A percentile compares a stretch with the other conserved stretches of the same genome.
These are phyloP conservation scores for Neoaliturus tenellus DNA, from an alignment of 2,888 invertebrate genomes.

Conservation along the genomic window DNA sequence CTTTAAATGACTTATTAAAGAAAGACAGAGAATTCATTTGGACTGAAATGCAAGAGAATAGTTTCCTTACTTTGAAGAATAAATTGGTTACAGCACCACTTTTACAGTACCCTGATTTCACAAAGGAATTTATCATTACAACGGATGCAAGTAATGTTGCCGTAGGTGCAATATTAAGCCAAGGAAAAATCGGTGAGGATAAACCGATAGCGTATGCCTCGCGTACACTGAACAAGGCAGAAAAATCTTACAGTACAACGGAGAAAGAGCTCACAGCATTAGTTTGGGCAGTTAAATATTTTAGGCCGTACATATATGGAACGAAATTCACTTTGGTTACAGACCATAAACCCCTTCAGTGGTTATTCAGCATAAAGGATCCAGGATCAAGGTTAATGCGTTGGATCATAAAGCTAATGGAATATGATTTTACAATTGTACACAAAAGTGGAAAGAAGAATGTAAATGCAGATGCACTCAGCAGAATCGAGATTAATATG, in stretches of 20 bases:
- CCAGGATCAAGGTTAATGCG: conserved; percentile 13
- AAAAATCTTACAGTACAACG: conserved; percentile 51
- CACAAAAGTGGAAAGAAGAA: conserved; percentile 4
- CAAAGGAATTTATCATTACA: conserved; percentile 54
- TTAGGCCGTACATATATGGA: conserved; percentile 34
- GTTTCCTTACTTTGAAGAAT: conserved; percentile 58
- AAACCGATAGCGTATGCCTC: conserved; percentile 47
- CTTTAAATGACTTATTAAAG: conserved; percentile 28
- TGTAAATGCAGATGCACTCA: conserved; percentile 21
- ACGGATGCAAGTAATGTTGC: conserved; percentile 54
- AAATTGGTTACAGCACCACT: conserved; percentile 41
- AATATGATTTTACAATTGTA: conserved; percentile 3
- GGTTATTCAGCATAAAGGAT: conserved; percentile 23
- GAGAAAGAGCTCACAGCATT: conserved; percentile 52
- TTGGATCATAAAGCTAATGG: conserved; percentile 10
- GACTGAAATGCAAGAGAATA: conserved; percentile 39
- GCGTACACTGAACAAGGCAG: conserved; percentile 48
- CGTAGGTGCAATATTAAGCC: conserved; percentile 51
- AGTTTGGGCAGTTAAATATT: conserved; percentile 51
- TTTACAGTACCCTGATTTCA: conserved; percentile 50
- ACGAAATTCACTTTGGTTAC: conserved; percentile 34
- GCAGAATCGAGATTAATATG: background rate
- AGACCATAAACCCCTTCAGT: conserved; percentile 35
- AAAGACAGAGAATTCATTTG: conserved; percentile 29
- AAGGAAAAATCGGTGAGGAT: conserved; percentile 18